Conservation (phyloP, 2,888 invertebrate genomes). For the Stramonita haemastoma region DNA sequence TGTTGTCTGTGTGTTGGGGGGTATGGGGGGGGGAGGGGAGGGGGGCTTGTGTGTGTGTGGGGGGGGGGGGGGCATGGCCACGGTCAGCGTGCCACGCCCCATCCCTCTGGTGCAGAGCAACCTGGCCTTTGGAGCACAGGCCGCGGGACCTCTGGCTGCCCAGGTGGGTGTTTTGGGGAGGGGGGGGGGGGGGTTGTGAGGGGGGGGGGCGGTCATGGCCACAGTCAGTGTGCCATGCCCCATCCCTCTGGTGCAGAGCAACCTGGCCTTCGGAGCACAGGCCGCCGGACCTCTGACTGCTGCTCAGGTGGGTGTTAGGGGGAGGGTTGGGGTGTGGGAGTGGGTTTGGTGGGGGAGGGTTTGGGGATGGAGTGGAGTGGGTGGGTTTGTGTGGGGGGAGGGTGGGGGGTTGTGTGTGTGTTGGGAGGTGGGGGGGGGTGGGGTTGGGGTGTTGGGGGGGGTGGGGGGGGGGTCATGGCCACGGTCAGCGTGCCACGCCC, state of each 20-base stretch:
- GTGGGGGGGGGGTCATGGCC: constrained; percentile 45
- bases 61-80: constrained; percentile 47
- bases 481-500: constrained; percentile 68
- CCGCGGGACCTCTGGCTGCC: constrained; percentile 10
- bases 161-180: not conserved
- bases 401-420: not conserved
- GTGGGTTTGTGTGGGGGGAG: not conserved
- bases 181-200: too few relatives aligned
- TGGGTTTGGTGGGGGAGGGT: not conserved
- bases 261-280: constrained; percentile 43
- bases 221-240: constrained; percentile 68
- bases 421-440: not conserved
- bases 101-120: constrained; percentile 68
- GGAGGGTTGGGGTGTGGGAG: not conserved
- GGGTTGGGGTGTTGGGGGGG: not conserved
- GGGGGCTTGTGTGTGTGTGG: too few relatives aligned
- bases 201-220: constrained; percentile 45
- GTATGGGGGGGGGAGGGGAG: too few relatives aligned
- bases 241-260: constrained; percentile 66
- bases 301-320: not conserved
- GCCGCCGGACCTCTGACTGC: constrained; percentile 9
- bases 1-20: too few relatives aligned
- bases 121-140: constrained; percentile 32
- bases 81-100: constrained; percentile 67
- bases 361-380: not conserved